Base-by-base conservation (phyloP, 1,140 invertebrate genomes). In the Pseudachorutes palmiensis region DNA sequence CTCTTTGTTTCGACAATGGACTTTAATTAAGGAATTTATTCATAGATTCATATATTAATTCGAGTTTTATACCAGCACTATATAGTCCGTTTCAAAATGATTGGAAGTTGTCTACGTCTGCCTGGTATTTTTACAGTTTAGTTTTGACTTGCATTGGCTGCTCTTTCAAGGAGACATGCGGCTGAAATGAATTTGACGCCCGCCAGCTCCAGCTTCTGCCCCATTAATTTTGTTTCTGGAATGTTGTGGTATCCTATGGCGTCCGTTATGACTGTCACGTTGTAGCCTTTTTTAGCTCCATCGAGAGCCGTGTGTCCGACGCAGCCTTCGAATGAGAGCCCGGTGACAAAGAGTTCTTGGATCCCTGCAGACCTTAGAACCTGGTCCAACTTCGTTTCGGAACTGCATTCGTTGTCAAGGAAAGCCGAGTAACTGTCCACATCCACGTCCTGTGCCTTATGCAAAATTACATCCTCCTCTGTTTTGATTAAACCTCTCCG, bases 401-500 rank as follows among this genome's bases (percentile, higher is more conserved):
- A 26, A 19, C 5, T 9, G 5, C 31, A 9, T 12, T 36, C 59
- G 26, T 61, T 61, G 26, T 61, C 59, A 12, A 9, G 26, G 59
- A 61, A 61, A 3, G 24, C 59, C 19, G 59, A 61, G 29, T 61
- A 61, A 16, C 29, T 32, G 24, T 61, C 59, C 5, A 61, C 32
- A 36, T 61, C 24, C 9, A 26, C 12, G 24, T 61, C 12, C 9
- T 12, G 12, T 3, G 12, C 59, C 26, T 61, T 61, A 19, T 9
- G 29, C 2, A 61, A 5, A 9, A 14, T 61, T 9, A n/a, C 9
- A 36, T 36, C 32, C 24, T 9, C 29, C 3, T 12, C 12, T 24
- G 24, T 12, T 9, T 30, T 29, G 5, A 9, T 36, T 2, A 61
- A 29, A 3, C 32, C 32, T 5, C 26, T 29, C 19, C 32, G 14